These are phyloP conservation scores for Montifringilla adamsi DNA, from an alignment of 2,113 vertebrate genomes.

Conservation along the genomic window DNA sequence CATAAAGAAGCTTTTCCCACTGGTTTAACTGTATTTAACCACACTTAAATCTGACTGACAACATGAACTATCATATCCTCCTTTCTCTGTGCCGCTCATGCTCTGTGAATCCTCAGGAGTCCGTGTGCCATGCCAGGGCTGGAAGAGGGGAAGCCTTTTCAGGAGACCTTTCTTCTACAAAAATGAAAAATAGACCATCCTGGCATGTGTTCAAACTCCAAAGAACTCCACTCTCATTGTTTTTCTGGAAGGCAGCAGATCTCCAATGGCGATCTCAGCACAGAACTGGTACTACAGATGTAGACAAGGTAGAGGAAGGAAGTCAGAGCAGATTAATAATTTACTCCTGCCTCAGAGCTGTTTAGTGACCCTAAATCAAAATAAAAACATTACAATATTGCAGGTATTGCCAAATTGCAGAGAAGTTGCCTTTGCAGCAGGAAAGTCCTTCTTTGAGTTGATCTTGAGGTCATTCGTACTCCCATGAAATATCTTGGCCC, in stretches of 20 bases:
- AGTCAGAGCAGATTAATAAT: not conserved
- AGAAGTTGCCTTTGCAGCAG: not conserved
- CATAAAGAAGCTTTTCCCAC: not conserved
- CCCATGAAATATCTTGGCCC: rapidly evolving
- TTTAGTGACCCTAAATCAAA: not conserved
- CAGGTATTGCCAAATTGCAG: not conserved
- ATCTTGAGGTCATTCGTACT: not conserved
- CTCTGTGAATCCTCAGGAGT: not conserved
- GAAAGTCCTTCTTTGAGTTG: not conserved
- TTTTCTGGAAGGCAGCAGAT: not conserved
- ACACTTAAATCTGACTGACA: not conserved
- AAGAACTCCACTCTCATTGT: not conserved
- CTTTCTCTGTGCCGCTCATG: rapidly evolving
- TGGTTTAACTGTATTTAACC: not conserved
- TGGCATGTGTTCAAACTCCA: not conserved
- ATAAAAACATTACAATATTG: not conserved
- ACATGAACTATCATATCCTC: not conserved
- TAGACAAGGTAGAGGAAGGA: not conserved
- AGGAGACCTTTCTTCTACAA: not conserved
- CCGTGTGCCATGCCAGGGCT: not conserved
- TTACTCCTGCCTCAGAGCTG: not conserved
- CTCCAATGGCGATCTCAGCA: not conserved
- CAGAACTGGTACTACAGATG: not conserved
- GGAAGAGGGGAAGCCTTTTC: not conserved
- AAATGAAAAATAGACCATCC: not conserved